These are phyloP conservation scores for Uromys caudimaculatus DNA, from an alignment of 2,797 vertebrate genomes.

Conservation along the genomic window DNA sequence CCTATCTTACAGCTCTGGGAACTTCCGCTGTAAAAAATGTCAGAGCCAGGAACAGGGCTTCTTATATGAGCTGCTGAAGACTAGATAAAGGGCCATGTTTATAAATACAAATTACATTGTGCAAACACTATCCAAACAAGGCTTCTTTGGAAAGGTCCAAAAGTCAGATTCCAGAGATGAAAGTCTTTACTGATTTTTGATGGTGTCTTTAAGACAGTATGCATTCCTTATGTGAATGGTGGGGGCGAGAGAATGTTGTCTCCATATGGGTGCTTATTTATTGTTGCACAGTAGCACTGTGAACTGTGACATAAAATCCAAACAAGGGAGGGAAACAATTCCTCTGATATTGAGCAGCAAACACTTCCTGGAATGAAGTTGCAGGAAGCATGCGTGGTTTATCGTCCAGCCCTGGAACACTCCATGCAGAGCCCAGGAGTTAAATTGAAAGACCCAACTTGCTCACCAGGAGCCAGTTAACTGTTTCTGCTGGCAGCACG, in stretches of 20 bases:
- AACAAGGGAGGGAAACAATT: slow-evolving; percentile 1
- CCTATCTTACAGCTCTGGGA: slow-evolving; percentile 32
- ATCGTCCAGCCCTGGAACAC: slow-evolving; percentile 1
- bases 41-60: slow-evolving; percentile 23
- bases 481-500: slow-evolving; percentile 27
- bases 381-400: slow-evolving; percentile 54
- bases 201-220: slow-evolving; percentile 10
- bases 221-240: not conserved
- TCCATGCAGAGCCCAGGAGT: not conserved
- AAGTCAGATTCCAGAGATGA: slow-evolving; percentile 52
- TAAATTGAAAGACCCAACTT: slow-evolving; percentile 37
- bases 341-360: slow-evolving; percentile 66
- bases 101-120: slow-evolving; percentile 66
- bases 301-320: slow-evolving; percentile 36
- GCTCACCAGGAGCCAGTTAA: slow-evolving; percentile 49
- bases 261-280: slow-evolving; percentile 23
- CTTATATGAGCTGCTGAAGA: slow-evolving; percentile 14
- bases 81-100: slow-evolving; percentile 56
- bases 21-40: slow-evolving; percentile 24
- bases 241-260: not conserved
- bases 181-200: slow-evolving; percentile 48
- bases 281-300: not conserved
- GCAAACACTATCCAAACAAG: slow-evolving; percentile 65
- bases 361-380: slow-evolving; percentile 55
- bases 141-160: slow-evolving; percentile 9